Evolutionary conservation across 2,888 invertebrate species (phyloP).

Genomic region (Stegophylla sp.): DNA sequence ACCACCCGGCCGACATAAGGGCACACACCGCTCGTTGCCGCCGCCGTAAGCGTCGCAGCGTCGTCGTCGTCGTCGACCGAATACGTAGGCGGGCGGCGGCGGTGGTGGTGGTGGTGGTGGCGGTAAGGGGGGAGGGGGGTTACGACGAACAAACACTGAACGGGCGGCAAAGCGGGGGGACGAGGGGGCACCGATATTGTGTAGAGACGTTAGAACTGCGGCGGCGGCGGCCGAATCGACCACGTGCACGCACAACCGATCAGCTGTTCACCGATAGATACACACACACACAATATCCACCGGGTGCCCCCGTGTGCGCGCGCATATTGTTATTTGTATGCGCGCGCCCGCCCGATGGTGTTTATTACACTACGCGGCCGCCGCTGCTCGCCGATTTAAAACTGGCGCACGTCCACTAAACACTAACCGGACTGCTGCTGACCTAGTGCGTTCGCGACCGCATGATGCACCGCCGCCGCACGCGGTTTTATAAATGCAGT

Average conservation of each 20-base stretch:
- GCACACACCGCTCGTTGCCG: background rate
- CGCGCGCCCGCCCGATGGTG: background rate
- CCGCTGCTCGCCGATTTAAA: background rate
- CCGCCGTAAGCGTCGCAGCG: background rate
- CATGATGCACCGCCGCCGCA: background rate
- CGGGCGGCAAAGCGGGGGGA: background rate
- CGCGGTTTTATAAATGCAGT: conserved; percentile 18
- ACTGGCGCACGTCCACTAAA: conserved; percentile 33
- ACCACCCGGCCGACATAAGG: background rate
- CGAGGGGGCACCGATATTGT: conserved; percentile 25
- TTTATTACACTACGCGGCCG: background rate
- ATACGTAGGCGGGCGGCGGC: background rate
- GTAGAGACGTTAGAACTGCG: conserved; percentile 28
- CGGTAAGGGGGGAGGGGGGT: background rate
- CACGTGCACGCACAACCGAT: conserved; percentile 54
- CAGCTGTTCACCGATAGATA: conserved; percentile 37
- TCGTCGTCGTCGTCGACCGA: background rate
- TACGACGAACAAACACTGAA: background rate
- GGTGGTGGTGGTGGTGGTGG: background rate
- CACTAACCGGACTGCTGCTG: too few species aligned
- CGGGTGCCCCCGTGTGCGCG: background rate
- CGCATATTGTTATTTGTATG: too few species aligned
- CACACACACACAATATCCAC: background rate
- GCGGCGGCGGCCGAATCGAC: conserved; percentile 38
- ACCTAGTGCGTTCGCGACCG: conserved; percentile 18